Conservation (phyloP, 2,888 invertebrate genomes). For the Timandra comae region DNA sequence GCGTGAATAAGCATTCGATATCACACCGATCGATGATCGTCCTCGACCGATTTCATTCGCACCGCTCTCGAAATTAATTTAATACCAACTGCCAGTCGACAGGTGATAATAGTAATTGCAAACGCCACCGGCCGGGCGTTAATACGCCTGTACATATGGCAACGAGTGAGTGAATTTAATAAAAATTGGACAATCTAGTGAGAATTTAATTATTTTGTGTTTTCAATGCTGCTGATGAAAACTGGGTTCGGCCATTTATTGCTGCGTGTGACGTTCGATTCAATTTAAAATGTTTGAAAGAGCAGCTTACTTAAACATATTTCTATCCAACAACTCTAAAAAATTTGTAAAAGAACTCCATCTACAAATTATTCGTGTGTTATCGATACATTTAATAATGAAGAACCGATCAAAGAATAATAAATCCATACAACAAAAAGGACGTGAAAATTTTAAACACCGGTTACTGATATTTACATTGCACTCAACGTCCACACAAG, state of each 20-base stretch:
- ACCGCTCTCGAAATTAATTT: conserved; percentile 26
- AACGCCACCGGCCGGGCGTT: conserved; percentile 20
- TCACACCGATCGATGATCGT: background rate
- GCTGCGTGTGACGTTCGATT: background rate
- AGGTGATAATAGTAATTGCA: conserved; percentile 37
- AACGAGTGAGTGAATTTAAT: conserved; percentile 1
- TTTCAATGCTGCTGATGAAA: background rate
- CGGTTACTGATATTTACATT: no score
- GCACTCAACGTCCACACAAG: no score
- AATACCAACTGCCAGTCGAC: conserved; percentile 26
- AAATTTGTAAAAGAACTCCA: no score
- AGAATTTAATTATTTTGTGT: background rate
- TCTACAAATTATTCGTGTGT: no score
- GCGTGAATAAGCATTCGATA: conserved; percentile 23
- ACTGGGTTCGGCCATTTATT: background rate
- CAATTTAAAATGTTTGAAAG: no score
- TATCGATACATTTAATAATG: no score
- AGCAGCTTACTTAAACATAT: no score
- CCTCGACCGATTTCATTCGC: conserved; percentile 14
- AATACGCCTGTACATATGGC: conserved; percentile 14
- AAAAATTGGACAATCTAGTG: conserved; percentile 3
- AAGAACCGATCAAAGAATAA: no score
- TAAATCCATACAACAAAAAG: no score
- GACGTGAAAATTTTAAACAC: no score
- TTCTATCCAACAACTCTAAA: no score